Conservation (phyloP, 2,888 invertebrate genomes). For the Campoletis raptor region DNA sequence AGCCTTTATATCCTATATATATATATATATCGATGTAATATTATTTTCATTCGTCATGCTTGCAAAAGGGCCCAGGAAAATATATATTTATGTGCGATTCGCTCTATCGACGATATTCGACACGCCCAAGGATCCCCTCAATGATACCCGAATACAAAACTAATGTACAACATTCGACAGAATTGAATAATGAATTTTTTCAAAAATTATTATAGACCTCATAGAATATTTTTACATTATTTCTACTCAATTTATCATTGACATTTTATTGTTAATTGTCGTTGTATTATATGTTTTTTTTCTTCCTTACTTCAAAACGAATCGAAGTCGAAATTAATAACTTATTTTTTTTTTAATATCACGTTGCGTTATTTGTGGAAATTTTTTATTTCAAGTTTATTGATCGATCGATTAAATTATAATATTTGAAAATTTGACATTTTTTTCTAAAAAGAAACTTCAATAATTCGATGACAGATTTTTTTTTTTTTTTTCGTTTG, state of each 20-base stretch:
- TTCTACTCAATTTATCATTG: neutral
- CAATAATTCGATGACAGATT: no score
- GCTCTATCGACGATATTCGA: constrained; percentile 43
- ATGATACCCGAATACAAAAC: constrained; percentile 2
- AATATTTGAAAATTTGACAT: no score
- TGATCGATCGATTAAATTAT: no score
- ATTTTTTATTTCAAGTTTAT: no score
- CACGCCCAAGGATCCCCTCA: constrained; percentile 41
- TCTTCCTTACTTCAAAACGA: no score
- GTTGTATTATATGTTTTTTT: neutral
- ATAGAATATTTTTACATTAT: neutral
- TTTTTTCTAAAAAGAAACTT: no score
- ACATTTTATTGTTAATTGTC: neutral
- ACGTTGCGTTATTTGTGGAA: no score
- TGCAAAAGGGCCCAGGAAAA: constrained; percentile 49
- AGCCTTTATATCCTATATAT: neutral
- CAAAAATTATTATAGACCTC: neutral
- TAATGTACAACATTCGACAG: constrained; percentile 4
- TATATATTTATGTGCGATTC: constrained; percentile 54
- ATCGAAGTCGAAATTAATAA: no score
- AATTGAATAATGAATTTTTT: neutral
- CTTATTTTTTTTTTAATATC: no score
- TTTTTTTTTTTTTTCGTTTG: no score
- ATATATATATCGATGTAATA: neutral
- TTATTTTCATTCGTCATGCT: constrained; percentile 65